Conservation (phyloP, 2,888 invertebrate species). For the Apamea crenata region DNA sequence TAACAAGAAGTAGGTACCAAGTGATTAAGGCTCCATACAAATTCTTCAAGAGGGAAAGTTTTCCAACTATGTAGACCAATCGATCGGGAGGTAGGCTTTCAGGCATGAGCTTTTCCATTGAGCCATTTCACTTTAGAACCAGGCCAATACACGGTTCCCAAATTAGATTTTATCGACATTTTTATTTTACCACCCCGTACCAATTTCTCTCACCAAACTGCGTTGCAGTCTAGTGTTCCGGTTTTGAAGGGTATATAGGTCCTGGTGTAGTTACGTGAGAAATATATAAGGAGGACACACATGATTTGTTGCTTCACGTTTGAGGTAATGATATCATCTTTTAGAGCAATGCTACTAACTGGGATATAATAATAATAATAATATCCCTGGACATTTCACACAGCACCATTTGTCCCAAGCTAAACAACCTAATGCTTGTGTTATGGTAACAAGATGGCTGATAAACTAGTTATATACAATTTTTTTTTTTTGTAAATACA, state of each 20-base stretch:
- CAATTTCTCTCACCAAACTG: background rate
- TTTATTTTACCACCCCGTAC: background rate
- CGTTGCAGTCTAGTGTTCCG: background rate
- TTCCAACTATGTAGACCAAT: background rate
- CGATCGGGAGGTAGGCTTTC: constrained; percentile 6
- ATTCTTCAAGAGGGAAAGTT: constrained; percentile 21
- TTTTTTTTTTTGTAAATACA: too few relatives aligned
- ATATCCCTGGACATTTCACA: too few relatives aligned
- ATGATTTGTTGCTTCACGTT: too few relatives aligned
- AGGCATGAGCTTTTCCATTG: background rate
- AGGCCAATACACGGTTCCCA: background rate
- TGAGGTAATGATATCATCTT: too few relatives aligned
- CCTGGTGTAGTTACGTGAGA: background rate
- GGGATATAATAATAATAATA: too few relatives aligned
- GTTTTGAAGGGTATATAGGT: background rate
- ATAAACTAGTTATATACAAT: too few relatives aligned
- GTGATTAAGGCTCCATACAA: constrained; percentile 16
- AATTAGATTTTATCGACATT: background rate
- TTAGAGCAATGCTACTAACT: too few relatives aligned
- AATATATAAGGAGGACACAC: too few relatives aligned
- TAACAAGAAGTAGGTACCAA: background rate
- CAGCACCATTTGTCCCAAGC: too few relatives aligned
- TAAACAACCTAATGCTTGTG: too few relatives aligned
- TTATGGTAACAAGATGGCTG: too few relatives aligned
- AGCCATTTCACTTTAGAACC: background rate